A percentile compares a stretch with the other conserved stretches of the same genome.
These are phyloP conservation scores for Excalfactoria chinensis DNA, from an alignment of 2,113 vertebrate species.

Conservation along the genomic window DNA sequence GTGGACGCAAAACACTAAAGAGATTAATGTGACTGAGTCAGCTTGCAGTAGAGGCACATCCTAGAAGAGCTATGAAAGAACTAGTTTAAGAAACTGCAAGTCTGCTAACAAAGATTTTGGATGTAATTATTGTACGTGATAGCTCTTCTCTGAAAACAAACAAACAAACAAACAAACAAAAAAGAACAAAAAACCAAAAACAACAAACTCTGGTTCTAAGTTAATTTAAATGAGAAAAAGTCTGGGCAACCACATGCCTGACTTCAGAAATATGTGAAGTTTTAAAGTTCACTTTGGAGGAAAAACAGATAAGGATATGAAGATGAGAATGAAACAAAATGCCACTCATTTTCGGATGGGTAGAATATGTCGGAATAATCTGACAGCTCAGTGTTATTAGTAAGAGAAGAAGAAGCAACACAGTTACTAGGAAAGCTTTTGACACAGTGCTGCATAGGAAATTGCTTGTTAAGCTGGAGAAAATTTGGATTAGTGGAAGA, in stretches of 20 bases:
- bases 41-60: not conserved
- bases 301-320: not conserved
- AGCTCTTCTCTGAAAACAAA: conserved; percentile 9
- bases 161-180: too few species aligned
- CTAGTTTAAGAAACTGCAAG: conserved; percentile 15
- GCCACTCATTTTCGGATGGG: not conserved
- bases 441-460: conserved; percentile 21
- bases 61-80: conserved; percentile 28
- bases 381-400: not conserved
- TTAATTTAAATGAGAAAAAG: not conserved
- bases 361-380: not conserved
- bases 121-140: conserved; percentile 1
- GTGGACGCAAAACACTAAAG: conserved; percentile 43
- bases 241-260: not conserved
- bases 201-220: not conserved
- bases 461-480: conserved; percentile 46
- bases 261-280: not conserved
- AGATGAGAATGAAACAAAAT: not conserved
- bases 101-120: conserved; percentile 31
- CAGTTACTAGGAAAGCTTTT: not conserved
- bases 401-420: not conserved
- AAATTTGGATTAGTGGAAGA: conserved; percentile 54
- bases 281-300: not conserved
- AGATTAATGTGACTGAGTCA: conserved; percentile 64
- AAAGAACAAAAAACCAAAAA: too few species aligned